Evolutionary conservation across 2,888 invertebrate species (phyloP), one percentile per base, ranked within the genome.

Genomic region (Volucella inflata): DNA sequence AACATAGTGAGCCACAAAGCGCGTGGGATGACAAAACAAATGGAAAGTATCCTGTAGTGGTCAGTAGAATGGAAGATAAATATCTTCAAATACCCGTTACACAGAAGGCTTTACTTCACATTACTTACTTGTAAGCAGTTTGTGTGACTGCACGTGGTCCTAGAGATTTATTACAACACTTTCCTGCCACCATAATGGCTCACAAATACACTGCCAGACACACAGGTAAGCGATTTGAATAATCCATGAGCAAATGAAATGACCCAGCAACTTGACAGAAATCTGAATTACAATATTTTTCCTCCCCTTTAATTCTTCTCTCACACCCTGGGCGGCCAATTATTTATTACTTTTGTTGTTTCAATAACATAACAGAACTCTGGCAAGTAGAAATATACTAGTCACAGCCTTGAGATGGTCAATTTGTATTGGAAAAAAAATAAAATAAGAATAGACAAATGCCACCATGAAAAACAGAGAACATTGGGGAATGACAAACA

Each of bases 261-360:
- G 71, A 50, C 60, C 60, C 60, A 72, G 72, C 60, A 21, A 72
- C 51, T 62, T 62, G 72, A 72, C 30, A 36, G 42, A 62, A 44
- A 53, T 62, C 38, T 42, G 51, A 62, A 44, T 51, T 44, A n/a
- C n/a, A n/a, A n/a, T n/a, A 72, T 40, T 50, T 67, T 16, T 51
- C 42, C 42, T 16, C 51, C 51, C 65, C 17, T 21, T n/a, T n/a
- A n/a, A n/a, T n/a, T 8, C 65, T 30, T 14, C 36, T n/a, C 46
- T 30, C 6, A 30, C 30, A 30, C 30, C 30, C 30, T 30, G 30
- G 30, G 40, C 10, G n/a, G 38, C 36, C 21, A 44, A 62, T 72
- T 53, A 72, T 72, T 55, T 60, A 60, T 68, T n/a, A 50, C 67
- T 60, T 51, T 16, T 51, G 76, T 68, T 60, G 38, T 30, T 30